Evolutionary conservation across 2,797 vertebrate genomes (phyloP), one percentile per base, ranked within the genome.

Genomic region (Gastrophryne carolinensis): DNA sequence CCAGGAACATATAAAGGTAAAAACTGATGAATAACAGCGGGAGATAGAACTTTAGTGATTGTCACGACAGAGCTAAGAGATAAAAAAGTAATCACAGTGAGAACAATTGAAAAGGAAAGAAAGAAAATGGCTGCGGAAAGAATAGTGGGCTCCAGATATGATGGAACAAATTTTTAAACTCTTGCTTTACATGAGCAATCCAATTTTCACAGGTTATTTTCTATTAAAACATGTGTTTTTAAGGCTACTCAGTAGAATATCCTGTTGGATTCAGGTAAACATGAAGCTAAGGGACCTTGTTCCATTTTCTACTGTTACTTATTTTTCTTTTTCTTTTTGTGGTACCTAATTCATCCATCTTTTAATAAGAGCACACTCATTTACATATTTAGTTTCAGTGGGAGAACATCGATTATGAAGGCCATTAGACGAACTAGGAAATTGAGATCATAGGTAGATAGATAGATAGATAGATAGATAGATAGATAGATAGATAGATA

Each of bases 1-100:
- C 73, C 44, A 62, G 64, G 35, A 61, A 68, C 65, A 69, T 61
- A 75, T 68, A 75, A 62, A 68, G 53, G 73, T 69, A 75, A 69
- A 66, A 75, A 66, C 26, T 47, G 62, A 74, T 70, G 66, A 77
- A 63, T 77, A 77, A 77, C 74, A 77, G 74, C 74, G 63, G 74
- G 66, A 71, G 49, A 70, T 52, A 56, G 57, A 71, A 70, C 58
- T 62, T 76, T 69, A 62, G 64, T 76, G 73, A 69, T 76, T 76
- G 57, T 68, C 54, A 69, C 62, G 64, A 76, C 73, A 69, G 73
- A 70, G 54, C 47, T 15, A n/a, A 35, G 37, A 70, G 58, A 70
- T 70, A 64, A 70, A 64, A 71, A 63, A 70, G 56, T 69, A 76
- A 70, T 77, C 66, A 77, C 70, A 63, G 65, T 54, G 34, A 54